Percentiles rank a stretch among this genome's conserved stretches.
These are phyloP conservation scores for Pseudoips prasinana DNA, from an alignment of 2,888 invertebrate genomes.

Conservation along the genomic window DNA sequence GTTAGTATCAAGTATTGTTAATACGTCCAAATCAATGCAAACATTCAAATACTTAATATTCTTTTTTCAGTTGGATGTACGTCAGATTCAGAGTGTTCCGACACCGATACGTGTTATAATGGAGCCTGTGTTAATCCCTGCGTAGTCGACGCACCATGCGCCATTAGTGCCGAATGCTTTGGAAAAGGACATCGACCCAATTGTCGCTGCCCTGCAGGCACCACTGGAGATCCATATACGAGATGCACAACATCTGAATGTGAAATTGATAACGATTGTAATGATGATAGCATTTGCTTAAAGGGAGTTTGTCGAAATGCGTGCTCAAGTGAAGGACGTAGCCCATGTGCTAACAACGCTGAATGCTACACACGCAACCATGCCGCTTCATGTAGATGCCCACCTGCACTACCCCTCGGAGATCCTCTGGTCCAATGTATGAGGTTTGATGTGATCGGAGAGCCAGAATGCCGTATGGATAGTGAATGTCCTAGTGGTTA, in stretches of 20 bases:
- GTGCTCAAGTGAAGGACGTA: conserved; percentile 84
- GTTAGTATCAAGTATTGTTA: too few relatives aligned
- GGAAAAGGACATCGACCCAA: conserved; percentile 90
- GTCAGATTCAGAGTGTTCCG: conserved; percentile 90
- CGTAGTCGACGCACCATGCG: conserved; percentile 89
- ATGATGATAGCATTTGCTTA: conserved; percentile 87
- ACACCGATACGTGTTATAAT: conserved; percentile 91
- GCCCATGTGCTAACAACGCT: conserved; percentile 92
- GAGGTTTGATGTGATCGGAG: conserved; percentile 65
- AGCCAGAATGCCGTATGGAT: conserved; percentile 89
- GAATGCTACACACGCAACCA: conserved; percentile 91
- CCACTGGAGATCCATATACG: conserved; percentile 90
- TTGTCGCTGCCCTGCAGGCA: conserved; percentile 90
- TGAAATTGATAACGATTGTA: conserved; percentile 89
- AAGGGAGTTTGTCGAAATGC: conserved; percentile 90
- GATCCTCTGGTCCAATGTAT: conserved; percentile 91
- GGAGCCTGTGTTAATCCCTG: conserved; percentile 92
- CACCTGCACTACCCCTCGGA: conserved; percentile 88
- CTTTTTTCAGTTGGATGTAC: conserved; percentile 87
- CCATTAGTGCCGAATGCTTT: conserved; percentile 91
- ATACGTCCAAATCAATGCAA: too few relatives aligned
- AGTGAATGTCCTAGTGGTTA: conserved; percentile 90
- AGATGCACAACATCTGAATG: conserved; percentile 91
- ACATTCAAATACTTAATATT: too few relatives aligned
- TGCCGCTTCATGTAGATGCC: conserved; percentile 91